phyloP scores from a whole-genome alignment of 1,140 invertebrate species.

The Holotrichia oblita region DNA sequence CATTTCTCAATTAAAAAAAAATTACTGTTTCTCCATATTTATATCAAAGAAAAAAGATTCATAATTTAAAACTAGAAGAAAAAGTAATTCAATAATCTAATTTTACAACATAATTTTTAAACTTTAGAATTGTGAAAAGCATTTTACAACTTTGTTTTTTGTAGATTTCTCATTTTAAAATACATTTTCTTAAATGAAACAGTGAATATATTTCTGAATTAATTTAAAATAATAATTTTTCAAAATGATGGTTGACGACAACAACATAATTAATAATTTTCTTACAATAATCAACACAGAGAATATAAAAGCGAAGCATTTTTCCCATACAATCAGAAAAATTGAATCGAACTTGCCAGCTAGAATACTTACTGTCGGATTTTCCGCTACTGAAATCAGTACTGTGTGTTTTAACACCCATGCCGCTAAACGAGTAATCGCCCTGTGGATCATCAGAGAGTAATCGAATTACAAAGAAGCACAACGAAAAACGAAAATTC shows the following conservation, averaged over 20 bases:
- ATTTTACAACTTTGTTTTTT: too few species aligned
- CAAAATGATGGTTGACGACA: background rate
- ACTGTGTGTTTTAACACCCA: slow-evolving; percentile 94
- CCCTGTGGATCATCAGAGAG: slow-evolving; percentile 67
- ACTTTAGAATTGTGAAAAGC: too few species aligned
- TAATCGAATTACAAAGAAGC: slow-evolving; percentile 30
- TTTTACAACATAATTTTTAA: too few species aligned
- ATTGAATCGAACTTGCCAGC: slow-evolving; percentile 24
- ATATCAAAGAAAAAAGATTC: too few species aligned
- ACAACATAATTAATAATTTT: background rate
- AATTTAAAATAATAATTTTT: background rate
- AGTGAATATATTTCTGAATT: background rate
- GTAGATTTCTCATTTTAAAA: too few species aligned
- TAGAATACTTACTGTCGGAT: slow-evolving; percentile 83
- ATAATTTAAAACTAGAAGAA: too few species aligned
- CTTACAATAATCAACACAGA: background rate
- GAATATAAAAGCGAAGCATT: slow-evolving; percentile 37
- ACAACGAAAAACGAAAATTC: slow-evolving; percentile 21
- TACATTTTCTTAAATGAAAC: background rate
- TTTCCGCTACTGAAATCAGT: slow-evolving; percentile 95
- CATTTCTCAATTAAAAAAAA: too few species aligned
- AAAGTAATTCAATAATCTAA: too few species aligned
- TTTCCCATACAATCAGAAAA: background rate
- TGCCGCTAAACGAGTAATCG: slow-evolving; percentile 90
- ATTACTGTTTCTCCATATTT: too few species aligned